Base-by-base conservation (phyloP, 1,140 invertebrate genomes). In the Acromyrmex echinatior region DNA sequence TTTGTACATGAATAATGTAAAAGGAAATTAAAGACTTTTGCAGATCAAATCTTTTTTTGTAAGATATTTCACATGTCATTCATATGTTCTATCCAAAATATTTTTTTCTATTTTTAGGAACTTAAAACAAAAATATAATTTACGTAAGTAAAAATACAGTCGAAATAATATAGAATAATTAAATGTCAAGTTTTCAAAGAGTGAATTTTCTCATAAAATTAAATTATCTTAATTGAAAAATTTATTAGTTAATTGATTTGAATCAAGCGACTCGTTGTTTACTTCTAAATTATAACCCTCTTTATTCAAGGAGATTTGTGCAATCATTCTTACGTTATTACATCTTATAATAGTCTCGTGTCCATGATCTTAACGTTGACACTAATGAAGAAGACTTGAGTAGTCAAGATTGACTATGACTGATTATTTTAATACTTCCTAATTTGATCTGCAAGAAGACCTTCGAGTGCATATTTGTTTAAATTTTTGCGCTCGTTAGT, bases 321-420 rank as follows among this genome's bases (percentile, higher is more conserved):
- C n/a, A 68, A 35, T 3, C 9, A 6, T 25, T 68, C 78, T 35
- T 21, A 35, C 70, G 10, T 25, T 14, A 70, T 18, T 76, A 28
- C 35, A 49, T 45, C 9, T n/a, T 16, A 49, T n/a, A 68, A 73
- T 21, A 74, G 16, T 73, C 66, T 60, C 79, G 9, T 58, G 35
- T 82, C 28, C 35, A 74, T 9, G 28, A 82, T 74, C 80, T 28
- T 35, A 71, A 82, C 18, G 73, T 82, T 74, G 68, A 74, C 80
- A 73, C 68, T 82, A 82, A 74, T 74, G 80, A 81, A 56, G 53
- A n/a, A 74, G 51, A 35, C 53, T 73, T 35, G 68, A 51, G 7
- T 53, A 9, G 53, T 49, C 35, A 58, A 58, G 80, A 49, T 31
- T 82, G 56, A 82, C 79, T 60, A 45, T 82, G 66, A 82, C 25